Base-by-base conservation (phyloP, 2,113 vertebrate species). In the Empidonax alnorum region DNA sequence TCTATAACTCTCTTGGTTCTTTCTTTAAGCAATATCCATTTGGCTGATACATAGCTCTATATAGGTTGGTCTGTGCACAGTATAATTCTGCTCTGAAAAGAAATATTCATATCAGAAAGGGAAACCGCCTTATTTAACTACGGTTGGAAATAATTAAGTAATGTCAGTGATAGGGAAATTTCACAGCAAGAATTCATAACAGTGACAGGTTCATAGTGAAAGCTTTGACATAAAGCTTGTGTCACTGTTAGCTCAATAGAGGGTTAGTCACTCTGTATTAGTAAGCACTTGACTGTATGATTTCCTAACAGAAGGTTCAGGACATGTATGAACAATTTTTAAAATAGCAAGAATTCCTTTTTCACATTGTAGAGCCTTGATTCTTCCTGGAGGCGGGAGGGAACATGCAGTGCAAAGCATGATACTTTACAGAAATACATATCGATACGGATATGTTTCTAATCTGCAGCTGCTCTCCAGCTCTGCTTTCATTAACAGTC, bases 301-400 rank as follows among this genome's bases (percentile, higher is more conserved):
- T 93, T 97, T 96, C 95, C 61, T 94, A 95, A 93, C 59, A 93
- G 92, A 93, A 87, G 49, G 72, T 71, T 30, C 33, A 84, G 84
- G 53, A 88, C 94, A 75, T 84, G 97, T 92, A 95, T 94, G 91
- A 93, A 96, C 94, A 90, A 37, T 84, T 90, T 90, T 76, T 88
- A 68, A 90, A 96, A 95, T 86, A 93, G 47, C 37, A 11, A 94
- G 30, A 94, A 96, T 87, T 91, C 88, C 75, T 86, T 92, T 72
- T 95, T 39, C 79, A 92, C 6, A 15, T 61, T 94, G 75, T 55
- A 79, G 62, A 95, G 62, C 69, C 69, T 63, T 72, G 47, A 14
- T 37, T 88, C 14, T 93, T 93, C 80, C 87, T 82, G 61, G 47
- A 96, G 79, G 69, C 4, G 15, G 82, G 75, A 92, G 65, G 50